Evolutionary conservation across 2,113 vertebrate species (phyloP), one percentile per base, ranked within the genome.

Genomic region (Meleagris gallopavo): DNA sequence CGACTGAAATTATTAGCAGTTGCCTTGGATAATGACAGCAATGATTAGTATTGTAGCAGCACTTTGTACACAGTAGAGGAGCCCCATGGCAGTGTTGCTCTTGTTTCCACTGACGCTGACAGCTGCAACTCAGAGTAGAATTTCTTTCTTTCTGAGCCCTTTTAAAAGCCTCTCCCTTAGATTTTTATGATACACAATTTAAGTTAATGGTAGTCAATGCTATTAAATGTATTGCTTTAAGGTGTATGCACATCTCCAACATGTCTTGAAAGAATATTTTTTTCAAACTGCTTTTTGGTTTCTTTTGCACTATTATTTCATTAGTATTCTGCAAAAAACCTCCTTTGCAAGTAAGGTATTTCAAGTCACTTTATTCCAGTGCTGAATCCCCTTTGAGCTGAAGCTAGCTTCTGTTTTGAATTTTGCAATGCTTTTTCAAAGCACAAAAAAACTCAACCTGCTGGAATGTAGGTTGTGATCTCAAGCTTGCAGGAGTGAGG

Each of bases 381-480:
- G 67, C 55, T 74, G 69, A 58, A 41, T 29, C 52, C 80, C 10
- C 38, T 83, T 74, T 65, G 61, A 81, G 41, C 41, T 75, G 69
- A 43, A 90, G 11, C 27, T 62, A 0, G 70, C 25, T 67, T 86
- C 69, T 71, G 21, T 74, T 57, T 74, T 86, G 46, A 62, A 75
- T 92, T 81, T 80, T 71, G 79, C 29, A 55, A 0, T 24, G 12
- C 1, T 81, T 94, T 90, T 93, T 86, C 34, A 30, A 93, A 90
- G 69, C 41, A 36, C 46, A 22, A 85, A 90, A 52, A 40, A 11
- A 5, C 48, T 25, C 50, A 52, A 27, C 25, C 32, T 78, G 27
- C 84, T 94, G 86, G 50, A 80, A 17, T 7, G 76, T 55, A 66
- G 80, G 61, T 81, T 93, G 83, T 74, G 58, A 78, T 91, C 76